Conservation (phyloP, 2,113 vertebrate genomes). For the Laterallus jamaicensis region DNA sequence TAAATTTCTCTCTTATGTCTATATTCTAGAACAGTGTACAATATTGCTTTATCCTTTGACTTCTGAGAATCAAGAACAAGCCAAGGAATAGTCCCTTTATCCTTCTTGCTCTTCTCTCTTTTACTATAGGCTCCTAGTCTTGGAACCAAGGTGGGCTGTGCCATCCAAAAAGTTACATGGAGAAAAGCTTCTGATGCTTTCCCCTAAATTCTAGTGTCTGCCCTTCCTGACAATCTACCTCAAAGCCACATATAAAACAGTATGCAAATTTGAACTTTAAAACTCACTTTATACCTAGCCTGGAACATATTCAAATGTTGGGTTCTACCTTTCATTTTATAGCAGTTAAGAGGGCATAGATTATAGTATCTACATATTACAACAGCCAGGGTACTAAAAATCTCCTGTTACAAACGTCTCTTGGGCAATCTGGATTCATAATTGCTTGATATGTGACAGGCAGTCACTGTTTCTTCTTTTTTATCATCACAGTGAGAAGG, state of each 20-base stretch:
- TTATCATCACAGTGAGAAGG: not conserved
- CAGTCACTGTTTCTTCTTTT: not conserved
- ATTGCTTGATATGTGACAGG: not conserved
- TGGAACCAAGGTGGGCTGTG: not conserved
- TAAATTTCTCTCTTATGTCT: not conserved
- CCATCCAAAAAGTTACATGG: not conserved
- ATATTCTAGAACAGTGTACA: not conserved
- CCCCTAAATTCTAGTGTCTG: not conserved
- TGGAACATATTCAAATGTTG: not conserved
- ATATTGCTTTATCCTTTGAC: not conserved
- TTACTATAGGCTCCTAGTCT: not conserved
- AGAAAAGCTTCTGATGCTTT: not conserved
- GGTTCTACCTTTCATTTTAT: not conserved
- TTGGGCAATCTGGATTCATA: not conserved
- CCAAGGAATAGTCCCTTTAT: not conserved
- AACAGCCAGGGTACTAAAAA: not conserved
- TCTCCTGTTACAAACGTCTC: not conserved
- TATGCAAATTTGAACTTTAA: not conserved
- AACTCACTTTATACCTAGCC: not conserved
- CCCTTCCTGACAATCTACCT: not conserved
- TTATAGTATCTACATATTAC: not conserved
- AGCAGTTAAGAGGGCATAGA: not conserved
- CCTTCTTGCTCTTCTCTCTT: not conserved
- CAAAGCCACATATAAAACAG: not conserved
- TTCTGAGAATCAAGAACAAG: not conserved